Evolutionary conservation across 2,888 invertebrate species (phyloP), one percentile per base, ranked within the genome.

Genomic region (Cosmia trapezina): DNA sequence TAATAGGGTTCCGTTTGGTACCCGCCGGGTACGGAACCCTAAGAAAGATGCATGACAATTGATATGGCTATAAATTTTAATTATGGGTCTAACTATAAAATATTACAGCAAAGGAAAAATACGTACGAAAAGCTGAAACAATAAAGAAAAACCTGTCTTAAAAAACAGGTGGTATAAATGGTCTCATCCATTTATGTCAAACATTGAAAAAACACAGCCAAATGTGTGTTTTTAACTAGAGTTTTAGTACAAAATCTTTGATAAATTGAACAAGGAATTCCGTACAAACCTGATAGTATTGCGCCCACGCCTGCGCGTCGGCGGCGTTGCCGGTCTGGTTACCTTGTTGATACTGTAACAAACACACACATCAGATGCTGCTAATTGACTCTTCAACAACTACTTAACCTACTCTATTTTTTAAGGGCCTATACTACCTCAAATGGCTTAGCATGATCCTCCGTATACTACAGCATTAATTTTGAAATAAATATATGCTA

Each of bases 221-320:
- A 37, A 7, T 6, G 7, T 19, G n/a, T n/a, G n/a, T 37, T 12
- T 61, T 22, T 11, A 57, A 33, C 11, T 57, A 19, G 3, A 19
- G 3, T 19, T 56, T 57, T 0, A 47, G 8, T 3, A 33, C 1
- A n/a, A 33, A 9, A 14, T 6, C 33, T n/a, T 33, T 4, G 63
- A 5, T 63, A 56, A 28, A 49, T 49, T n/a, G 14, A 19, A 63
- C 14, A 43, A 43, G 1, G n/a, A 45, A 22, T 37, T 14, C 11
- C 47, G 22, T 69, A 80, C 67, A 76, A 62, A 95, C 96, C 95
- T 96, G 96, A 76, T 95, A 96, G 80, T 95, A 96, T 85, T 96
- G 96, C 19, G 96, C 96, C 96, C 96, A 96, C 37, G 96, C 94
- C 68, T 91, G 91, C 41, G 94, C 94, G 65, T 94, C 94, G 12